Evolutionary conservation across 1,140 invertebrate species (phyloP).

Genomic region (Drosophila pseudoobscura): DNA sequence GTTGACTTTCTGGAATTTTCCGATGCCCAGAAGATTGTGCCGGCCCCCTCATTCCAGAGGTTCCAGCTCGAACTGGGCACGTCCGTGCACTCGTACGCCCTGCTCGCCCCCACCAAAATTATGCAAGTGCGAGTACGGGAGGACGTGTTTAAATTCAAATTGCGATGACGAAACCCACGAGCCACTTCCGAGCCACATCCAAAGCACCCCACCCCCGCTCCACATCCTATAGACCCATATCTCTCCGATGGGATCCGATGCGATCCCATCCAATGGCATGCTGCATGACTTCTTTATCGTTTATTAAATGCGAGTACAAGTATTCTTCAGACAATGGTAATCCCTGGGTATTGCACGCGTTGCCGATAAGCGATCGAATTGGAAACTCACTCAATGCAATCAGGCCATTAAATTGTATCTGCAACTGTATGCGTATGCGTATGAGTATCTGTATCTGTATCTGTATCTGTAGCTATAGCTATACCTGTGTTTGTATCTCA

Average conservation of each 20-base stretch:
- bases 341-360: conserved; percentile 48
- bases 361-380: conserved; percentile 50
- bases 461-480: neutral
- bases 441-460: conserved; percentile 13
- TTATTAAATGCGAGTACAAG: neutral
- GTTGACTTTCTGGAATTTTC: conserved; percentile 10
- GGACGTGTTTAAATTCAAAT: conserved; percentile 75
- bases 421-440: neutral
- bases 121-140: conserved; percentile 67
- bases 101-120: conserved; percentile 16
- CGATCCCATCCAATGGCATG: conserved; percentile 17
- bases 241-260: too few relatives aligned
- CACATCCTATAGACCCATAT: neutral
- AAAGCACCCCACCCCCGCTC: conserved; percentile 8
- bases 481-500: conserved; percentile 50
- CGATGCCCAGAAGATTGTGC: conserved; percentile 37
- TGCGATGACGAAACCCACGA: conserved; percentile 22
- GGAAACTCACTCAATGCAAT: conserved; percentile 61
- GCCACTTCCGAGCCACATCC: neutral
- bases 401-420: conserved; percentile 63
- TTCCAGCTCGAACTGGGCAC: conserved; percentile 27
- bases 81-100: conserved; percentile 13
- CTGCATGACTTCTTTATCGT: conserved; percentile 43
- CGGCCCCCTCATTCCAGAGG: neutral
- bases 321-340: conserved; percentile 34